A percentile compares a stretch with the other conserved stretches of the same genome.
Evolutionary conservation across 35 echinoderm and acorn worm species (phyloP).

Genomic region (Heliocidaris tuberculata): DNA sequence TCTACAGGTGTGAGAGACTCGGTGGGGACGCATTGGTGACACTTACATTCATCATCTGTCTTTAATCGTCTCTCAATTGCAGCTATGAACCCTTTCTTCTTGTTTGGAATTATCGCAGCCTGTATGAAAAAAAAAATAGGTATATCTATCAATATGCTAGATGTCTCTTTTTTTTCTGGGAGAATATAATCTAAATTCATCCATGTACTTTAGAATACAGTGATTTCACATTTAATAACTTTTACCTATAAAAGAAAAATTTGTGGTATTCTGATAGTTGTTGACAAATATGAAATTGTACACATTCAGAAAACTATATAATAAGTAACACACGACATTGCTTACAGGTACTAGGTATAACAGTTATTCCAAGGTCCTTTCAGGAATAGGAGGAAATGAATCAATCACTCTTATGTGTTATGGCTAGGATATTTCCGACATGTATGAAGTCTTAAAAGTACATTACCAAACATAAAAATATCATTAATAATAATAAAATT

Average conservation of each 20-base stretch:
- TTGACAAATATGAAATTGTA: too few relatives aligned
- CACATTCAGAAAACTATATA: too few relatives aligned
- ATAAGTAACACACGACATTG: too few relatives aligned
- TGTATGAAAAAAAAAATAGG: neutral
- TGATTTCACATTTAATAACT: too few relatives aligned
- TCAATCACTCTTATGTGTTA: neutral
- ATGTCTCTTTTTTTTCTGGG: too few relatives aligned
- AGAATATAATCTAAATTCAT: too few relatives aligned
- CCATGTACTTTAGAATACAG: too few relatives aligned
- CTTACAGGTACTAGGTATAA: neutral
- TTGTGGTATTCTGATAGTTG: too few relatives aligned
- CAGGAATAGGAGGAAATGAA: neutral
- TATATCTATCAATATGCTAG: too few relatives aligned
- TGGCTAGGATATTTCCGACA: neutral
- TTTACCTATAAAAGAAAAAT: too few relatives aligned
- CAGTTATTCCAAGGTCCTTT: neutral
- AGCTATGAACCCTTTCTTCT: constrained; percentile 41
- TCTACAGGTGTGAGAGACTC: too few relatives aligned
- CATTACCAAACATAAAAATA: neutral
- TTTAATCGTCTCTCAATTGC: constrained; percentile 47
- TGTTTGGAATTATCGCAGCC: constrained; percentile 67
- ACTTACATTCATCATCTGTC: constrained; percentile 84
- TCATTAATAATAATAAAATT: neutral
- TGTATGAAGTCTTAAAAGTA: neutral
- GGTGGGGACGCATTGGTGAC: too few relatives aligned